phyloP scores from a whole-genome alignment of 1,140 invertebrate genomes.

The Leptopilina clavipes region DNA sequence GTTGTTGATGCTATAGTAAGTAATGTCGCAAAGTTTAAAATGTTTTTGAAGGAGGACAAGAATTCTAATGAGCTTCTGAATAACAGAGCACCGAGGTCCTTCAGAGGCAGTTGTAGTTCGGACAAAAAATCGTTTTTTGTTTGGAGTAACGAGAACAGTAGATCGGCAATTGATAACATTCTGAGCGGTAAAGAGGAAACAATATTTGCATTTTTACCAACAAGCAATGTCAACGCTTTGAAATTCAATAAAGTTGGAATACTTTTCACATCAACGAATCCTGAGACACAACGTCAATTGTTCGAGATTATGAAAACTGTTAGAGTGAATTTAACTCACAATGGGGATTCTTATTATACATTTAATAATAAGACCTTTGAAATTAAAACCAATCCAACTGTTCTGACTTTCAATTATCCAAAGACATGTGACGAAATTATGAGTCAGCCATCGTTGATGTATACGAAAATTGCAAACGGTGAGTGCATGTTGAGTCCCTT shows the following conservation, averaged over 20 bases:
- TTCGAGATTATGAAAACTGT: background rate
- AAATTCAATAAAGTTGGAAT: background rate
- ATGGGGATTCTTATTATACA: background rate
- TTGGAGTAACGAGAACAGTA: background rate
- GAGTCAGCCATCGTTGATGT: background rate
- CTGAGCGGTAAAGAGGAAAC: background rate
- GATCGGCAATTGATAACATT: background rate
- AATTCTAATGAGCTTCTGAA: background rate
- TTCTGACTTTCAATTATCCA: background rate
- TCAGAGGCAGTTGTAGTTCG: background rate
- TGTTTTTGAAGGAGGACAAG: background rate
- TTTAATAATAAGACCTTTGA: background rate
- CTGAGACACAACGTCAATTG: background rate
- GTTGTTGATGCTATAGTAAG: background rate
- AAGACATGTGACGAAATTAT: background rate
- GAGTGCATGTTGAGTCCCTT: too few relatives aligned
- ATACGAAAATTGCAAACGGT: too few relatives aligned
- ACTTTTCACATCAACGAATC: background rate
- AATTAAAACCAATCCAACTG: background rate
- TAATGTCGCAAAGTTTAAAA: background rate
- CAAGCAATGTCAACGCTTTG: background rate
- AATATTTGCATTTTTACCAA: background rate
- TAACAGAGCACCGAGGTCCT: background rate
- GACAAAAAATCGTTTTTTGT: background rate
- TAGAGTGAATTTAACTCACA: background rate